phyloP scores from a whole-genome alignment of 2,797 vertebrate species.

The Mycteria americana region DNA sequence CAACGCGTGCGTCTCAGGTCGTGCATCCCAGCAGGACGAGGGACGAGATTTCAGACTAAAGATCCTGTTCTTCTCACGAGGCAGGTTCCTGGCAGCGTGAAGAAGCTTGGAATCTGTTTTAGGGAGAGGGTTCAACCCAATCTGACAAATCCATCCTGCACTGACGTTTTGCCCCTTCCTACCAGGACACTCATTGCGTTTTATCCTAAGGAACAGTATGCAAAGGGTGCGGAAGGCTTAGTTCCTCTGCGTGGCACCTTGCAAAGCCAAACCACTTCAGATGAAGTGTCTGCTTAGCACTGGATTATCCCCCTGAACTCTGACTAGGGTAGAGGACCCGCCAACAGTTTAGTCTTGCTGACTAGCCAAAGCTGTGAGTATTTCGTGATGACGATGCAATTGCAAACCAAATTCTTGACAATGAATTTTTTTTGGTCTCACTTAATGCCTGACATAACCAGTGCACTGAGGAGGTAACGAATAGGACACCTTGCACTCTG shows the following conservation, averaged over 20 bases:
- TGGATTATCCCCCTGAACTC: not conserved
- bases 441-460: not conserved
- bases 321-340: not conserved
- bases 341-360: not conserved
- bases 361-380: not conserved
- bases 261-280: not conserved
- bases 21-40: fast-evolving
- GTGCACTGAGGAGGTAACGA: not conserved
- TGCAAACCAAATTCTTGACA: not conserved
- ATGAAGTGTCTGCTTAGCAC: not conserved
- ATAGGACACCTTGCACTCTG: not conserved
- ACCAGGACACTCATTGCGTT: not conserved
- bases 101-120: not conserved
- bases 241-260: not conserved
- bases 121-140: not conserved
- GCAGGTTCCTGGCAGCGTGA: not conserved
- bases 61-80: not conserved
- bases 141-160: not conserved
- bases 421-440: not conserved
- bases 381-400: fast-evolving
- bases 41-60: not conserved
- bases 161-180: not conserved
- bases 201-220: not conserved
- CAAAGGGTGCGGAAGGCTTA: not conserved
- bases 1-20: fast-evolving